phyloP scores from a whole-genome alignment of 92 coral and sea anemone genomes.

The Montipora capitata region DNA sequence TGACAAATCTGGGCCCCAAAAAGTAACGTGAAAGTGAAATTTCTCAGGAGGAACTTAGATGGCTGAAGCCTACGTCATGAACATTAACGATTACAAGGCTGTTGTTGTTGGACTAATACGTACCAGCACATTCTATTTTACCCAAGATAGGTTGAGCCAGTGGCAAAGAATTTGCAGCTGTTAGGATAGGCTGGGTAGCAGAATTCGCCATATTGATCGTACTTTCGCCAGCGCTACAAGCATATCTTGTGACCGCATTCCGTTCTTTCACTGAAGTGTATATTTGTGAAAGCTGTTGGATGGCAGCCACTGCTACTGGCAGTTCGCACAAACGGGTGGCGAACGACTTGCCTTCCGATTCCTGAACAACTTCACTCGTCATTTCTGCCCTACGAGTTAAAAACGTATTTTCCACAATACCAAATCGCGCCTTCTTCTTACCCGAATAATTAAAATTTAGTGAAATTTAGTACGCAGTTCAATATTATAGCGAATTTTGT shows the following conservation, averaged over 20 bases:
- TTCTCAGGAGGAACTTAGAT: no score
- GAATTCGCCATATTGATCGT: conserved; percentile 87
- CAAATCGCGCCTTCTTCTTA: no score
- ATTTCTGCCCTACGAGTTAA: neutral
- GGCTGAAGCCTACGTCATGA: no score
- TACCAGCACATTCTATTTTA: conserved; percentile 91
- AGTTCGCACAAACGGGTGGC: conserved; percentile 84
- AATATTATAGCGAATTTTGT: neutral
- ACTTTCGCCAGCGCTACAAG: conserved; percentile 96
- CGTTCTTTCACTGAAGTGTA: conserved; percentile 90
- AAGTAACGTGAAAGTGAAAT: no score
- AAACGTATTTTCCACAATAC: no score
- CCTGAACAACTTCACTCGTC: conserved; percentile 85
- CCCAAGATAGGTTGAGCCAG: conserved; percentile 96
- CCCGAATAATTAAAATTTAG: neutral
- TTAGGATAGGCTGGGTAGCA: conserved; percentile 84
- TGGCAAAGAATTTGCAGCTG: conserved; percentile 83
- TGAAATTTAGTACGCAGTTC: neutral
- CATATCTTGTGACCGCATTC: conserved; percentile 90
- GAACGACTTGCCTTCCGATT: conserved; percentile 78
- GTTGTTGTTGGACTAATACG: neutral
- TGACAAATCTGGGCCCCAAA: no score
- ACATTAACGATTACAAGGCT: no score
- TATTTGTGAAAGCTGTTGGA: conserved; percentile 84
- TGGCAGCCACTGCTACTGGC: conserved; percentile 95